Evolutionary conservation across 2,888 invertebrate species (phyloP), one percentile per base, ranked within the genome.

Genomic region (Drosophila neonasuta): DNA sequence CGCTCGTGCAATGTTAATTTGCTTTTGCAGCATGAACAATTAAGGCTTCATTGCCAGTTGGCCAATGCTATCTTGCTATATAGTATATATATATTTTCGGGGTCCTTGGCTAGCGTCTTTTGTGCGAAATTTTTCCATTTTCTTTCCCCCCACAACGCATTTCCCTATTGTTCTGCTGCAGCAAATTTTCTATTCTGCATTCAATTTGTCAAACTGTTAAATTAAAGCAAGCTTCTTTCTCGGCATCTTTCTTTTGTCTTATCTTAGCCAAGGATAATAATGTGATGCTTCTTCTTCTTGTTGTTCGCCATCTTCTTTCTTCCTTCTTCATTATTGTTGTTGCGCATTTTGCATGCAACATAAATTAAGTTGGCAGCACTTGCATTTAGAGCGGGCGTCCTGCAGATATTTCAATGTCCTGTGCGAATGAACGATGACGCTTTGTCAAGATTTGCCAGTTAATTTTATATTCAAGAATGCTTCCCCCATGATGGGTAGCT

Each of bases 131-230:
- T 34, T 34, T 10, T 39, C 13, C 39, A 39, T 39, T 39, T 36
- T 36, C 36, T 8, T 36, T 44, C 1, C 11, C 11, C 34, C 34
- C 34, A 32, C 9, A 9, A 10, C 10, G 1, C 34, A 34, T 4
- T 13, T 39, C 48, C 44, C 15, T 34, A 46, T 56, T 56, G 51
- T 59, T 58, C 17, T 56, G 56, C 41, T 58, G 39, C 30, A 48
- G 45, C 58, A 24, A 24, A 24, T 29, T 30, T 50, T 48, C 24
- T 34, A 13, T 55, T 45, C 48, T 48, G 66, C 60, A 85, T 85
- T 85, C 82, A 87, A 87, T 87, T 87, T 82, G 80, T 82, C 87
- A 87, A 80, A 63, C 64, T 79, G 73, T 68, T 69, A 74, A 86
- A 82, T 86, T 67, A 70, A 72, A 65, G 66, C 59, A 70, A 70